Conservation (phyloP, 2,113 vertebrate species). For the Chaetodon auriga region DNA sequence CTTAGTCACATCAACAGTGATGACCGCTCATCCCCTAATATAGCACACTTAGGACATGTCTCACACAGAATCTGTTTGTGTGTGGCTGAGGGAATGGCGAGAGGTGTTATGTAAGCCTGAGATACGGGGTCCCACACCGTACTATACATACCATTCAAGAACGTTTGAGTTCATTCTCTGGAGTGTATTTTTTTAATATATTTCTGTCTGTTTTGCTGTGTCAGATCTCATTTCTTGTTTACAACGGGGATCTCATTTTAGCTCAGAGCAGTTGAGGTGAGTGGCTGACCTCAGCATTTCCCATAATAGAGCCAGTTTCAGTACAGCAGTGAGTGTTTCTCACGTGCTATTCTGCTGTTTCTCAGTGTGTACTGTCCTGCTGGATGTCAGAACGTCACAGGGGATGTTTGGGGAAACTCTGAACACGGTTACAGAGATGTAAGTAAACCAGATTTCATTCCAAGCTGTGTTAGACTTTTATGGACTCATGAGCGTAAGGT, state of each 20-base stretch:
- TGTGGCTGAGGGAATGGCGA: constrained; percentile 19
- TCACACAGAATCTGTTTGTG: constrained; percentile 54
- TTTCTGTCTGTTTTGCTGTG: constrained; percentile 36
- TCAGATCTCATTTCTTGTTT: constrained; percentile 89
- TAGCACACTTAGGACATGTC: constrained; percentile 45
- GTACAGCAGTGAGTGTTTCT: not conserved
- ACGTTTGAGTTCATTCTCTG: not conserved
- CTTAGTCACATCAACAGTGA: constrained; percentile 72
- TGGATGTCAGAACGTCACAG: constrained; percentile 86
- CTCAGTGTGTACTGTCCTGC: constrained; percentile 89
- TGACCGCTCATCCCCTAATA: constrained; percentile 57
- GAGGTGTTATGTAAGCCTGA: constrained; percentile 46
- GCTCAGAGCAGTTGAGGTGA: constrained; percentile 84
- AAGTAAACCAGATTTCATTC: constrained; percentile 67
- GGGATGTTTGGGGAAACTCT: constrained; percentile 89
- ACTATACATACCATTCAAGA: not conserved
- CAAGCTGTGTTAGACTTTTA: not conserved
- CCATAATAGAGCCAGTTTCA: not conserved
- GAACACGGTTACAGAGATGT: constrained; percentile 91
- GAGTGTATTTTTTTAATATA: not conserved
- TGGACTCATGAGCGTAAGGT: too few relatives aligned
- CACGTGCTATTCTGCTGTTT: constrained; percentile 21
- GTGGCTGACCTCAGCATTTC: constrained; percentile 33
- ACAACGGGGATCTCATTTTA: constrained; percentile 88
- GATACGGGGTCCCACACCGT: not conserved